These are phyloP conservation scores for Pelodiscus sinensis DNA, from an alignment of 2,113 vertebrate genomes.

Conservation along the genomic window DNA sequence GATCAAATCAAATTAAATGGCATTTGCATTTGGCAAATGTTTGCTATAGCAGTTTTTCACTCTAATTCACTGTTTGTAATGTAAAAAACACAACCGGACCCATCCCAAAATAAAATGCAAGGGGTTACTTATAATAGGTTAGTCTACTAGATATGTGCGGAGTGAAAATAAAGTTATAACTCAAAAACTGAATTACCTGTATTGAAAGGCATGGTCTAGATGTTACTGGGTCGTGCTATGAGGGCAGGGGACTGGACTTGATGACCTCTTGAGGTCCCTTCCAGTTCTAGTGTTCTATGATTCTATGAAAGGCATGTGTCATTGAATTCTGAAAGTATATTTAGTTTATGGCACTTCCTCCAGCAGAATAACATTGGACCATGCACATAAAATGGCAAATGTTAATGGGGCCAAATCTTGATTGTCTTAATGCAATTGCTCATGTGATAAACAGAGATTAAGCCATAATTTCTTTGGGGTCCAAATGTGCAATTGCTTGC, in stretches of 20 bases:
- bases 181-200: background rate
- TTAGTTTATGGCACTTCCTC: background rate
- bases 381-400: background rate
- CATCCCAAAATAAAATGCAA: slow-evolving; percentile 3
- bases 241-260: too few species aligned
- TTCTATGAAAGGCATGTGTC: background rate
- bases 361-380: background rate
- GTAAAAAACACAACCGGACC: background rate
- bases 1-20: background rate
- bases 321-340: background rate
- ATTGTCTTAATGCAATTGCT: background rate
- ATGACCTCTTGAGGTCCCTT: too few species aligned
- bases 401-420: background rate
- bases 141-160: background rate
- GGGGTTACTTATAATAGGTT: background rate
- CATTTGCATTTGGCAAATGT: background rate
- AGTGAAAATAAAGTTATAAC: background rate
- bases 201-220: background rate
- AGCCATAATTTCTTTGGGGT: background rate
- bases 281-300: too few species aligned
- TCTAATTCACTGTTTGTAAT: background rate
- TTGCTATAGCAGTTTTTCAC: slow-evolving; percentile 18
- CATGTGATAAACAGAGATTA: background rate
- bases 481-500: background rate
- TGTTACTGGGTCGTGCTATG: too few species aligned